Evolutionary conservation across 2,888 invertebrate genomes (phyloP).

Genomic region (Drosophila mercatorum): DNA sequence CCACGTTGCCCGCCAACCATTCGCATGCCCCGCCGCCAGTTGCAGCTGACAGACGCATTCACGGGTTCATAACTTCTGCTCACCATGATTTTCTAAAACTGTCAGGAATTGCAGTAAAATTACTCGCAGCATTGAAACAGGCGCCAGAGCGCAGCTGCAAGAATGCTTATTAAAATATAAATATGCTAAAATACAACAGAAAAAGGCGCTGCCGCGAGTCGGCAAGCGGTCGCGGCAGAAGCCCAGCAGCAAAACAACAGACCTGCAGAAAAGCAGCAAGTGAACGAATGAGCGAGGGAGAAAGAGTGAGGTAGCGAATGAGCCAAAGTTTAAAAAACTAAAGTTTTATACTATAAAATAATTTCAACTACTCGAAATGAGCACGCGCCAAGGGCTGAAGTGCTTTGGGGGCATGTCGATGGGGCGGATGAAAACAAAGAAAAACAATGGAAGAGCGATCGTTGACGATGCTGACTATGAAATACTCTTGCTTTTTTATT

Average conservation of each 20-base stretch:
- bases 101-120: conserved; percentile 80
- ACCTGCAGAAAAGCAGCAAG: conserved; percentile 16
- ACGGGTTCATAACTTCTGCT: conserved; percentile 71
- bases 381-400: conserved; percentile 63
- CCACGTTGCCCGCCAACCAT: conserved; percentile 63
- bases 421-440: conserved; percentile 23
- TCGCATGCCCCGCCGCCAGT: conserved; percentile 50
- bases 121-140: conserved; percentile 60
- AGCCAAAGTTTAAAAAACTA: conserved; percentile 74
- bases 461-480: neutral
- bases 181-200: conserved; percentile 70
- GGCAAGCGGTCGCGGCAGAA: conserved; percentile 34
- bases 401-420: conserved; percentile 4
- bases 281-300: neutral
- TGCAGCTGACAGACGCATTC: conserved; percentile 78
- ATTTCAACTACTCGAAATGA: conserved; percentile 77
- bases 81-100: conserved; percentile 77
- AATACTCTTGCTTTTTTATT: conserved; percentile 2
- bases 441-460: conserved; percentile 1
- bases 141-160: conserved; percentile 75
- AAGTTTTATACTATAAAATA: conserved; percentile 81
- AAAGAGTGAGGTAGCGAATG: conserved; percentile 14
- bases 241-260: conserved; percentile 27
- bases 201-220: conserved; percentile 35
- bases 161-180: conserved; percentile 80